These are phyloP conservation scores for Mixornis gularis DNA, from an alignment of 2,113 vertebrate species.

Conservation along the genomic window DNA sequence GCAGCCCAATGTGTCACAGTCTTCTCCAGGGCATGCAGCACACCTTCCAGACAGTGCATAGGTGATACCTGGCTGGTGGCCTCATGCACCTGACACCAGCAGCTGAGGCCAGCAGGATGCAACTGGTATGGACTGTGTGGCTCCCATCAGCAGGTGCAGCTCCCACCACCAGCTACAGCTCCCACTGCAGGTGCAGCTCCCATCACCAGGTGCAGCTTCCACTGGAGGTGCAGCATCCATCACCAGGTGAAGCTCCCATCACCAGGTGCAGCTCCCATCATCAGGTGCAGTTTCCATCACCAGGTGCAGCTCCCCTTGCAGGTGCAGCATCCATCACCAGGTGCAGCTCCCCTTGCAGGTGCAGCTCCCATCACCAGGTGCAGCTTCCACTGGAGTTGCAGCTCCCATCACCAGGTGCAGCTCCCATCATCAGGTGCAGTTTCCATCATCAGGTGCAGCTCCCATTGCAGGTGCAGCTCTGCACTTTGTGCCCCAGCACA, in stretches of 20 bases:
- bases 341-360: background rate
- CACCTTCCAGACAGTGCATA: background rate
- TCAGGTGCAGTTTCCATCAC: no score
- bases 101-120: background rate
- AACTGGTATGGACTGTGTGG: background rate
- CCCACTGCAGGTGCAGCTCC: background rate
- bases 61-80: background rate
- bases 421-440: no score
- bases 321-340: background rate
- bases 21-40: background rate
- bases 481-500: background rate
- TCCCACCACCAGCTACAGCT: background rate
- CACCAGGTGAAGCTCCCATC: background rate
- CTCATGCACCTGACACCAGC: background rate
- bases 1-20: background rate
- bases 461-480: background rate
- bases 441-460: background rate
- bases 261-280: background rate
- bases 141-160: background rate
- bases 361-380: background rate
- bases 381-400: background rate
- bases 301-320: background rate
- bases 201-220: no score
- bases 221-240: background rate
- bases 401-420: background rate